Percentiles rank a stretch among this genome's conserved stretches.
Conservation (phyloP, 2,888 invertebrate species). For the Coenonympha arcania region DNA sequence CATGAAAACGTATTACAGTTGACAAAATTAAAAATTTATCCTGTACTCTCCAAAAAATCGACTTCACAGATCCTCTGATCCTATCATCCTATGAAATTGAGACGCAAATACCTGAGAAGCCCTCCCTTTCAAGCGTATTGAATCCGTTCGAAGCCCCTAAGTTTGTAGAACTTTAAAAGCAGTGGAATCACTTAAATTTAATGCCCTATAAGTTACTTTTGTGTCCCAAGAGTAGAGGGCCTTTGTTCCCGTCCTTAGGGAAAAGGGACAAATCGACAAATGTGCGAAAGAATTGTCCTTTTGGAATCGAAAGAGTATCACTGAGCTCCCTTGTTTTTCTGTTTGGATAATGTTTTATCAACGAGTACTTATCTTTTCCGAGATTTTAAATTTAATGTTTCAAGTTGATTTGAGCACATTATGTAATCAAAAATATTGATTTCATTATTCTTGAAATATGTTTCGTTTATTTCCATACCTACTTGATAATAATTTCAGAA, state of each 20-base stretch:
- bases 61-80: constrained; percentile 1
- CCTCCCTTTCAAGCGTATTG: constrained; percentile 17
- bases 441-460: no score
- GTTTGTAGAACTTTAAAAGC: constrained; percentile 51
- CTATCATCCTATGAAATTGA: neutral
- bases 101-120: constrained; percentile 13
- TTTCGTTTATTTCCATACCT: no score
- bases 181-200: constrained; percentile 67
- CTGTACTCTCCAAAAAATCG: no score
- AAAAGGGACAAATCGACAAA: constrained; percentile 42
- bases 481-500: no score
- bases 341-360: constrained; percentile 10
- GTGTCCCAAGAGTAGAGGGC: constrained; percentile 42
- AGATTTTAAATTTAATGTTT: no score
- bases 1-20: neutral
- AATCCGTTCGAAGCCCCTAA: constrained; percentile 27
- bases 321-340: constrained; percentile 21
- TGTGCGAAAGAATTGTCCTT: constrained; percentile 41
- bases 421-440: no score
- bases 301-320: constrained; percentile 10
- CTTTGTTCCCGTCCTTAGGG: constrained; percentile 50
- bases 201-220: constrained; percentile 61
- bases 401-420: no score
- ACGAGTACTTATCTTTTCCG: no score
- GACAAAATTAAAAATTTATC: no score